Evolutionary conservation across 2,888 invertebrate genomes (phyloP).

Genomic region (Rhagonycha lutea): DNA sequence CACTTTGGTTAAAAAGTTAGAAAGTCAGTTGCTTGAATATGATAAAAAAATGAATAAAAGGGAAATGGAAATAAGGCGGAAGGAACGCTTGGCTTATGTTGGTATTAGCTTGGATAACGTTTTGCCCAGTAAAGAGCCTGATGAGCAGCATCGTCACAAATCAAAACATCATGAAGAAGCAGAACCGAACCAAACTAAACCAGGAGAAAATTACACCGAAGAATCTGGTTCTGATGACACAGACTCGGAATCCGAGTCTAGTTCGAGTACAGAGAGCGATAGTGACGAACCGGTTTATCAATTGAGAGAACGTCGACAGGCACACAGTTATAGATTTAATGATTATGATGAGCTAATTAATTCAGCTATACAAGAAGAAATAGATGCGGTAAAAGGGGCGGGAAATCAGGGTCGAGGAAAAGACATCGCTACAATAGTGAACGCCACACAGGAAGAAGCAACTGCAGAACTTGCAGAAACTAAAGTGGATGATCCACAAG

Average conservation of each 20-base stretch:
- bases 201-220: conserved; percentile 40
- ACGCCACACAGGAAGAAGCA: conserved; percentile 68
- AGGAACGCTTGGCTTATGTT: conserved; percentile 74
- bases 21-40: conserved; percentile 73
- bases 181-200: conserved; percentile 44
- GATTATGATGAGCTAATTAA: conserved; percentile 96
- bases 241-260: conserved; percentile 40
- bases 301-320: conserved; percentile 76
- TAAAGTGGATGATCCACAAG: conserved; percentile 9
- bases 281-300: conserved; percentile 82
- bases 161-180: conserved; percentile 48
- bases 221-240: conserved; percentile 36
- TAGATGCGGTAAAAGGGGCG: conserved; percentile 74
- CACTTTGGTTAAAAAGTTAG: conserved; percentile 72
- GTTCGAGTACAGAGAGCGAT: conserved; percentile 49
- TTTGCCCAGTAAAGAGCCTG: conserved; percentile 53
- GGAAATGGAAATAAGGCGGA: conserved; percentile 68
- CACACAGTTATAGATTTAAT: conserved; percentile 83
- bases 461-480: conserved; percentile 14
- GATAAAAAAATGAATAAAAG: conserved; percentile 73
- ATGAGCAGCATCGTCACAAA: conserved; percentile 35
- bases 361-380: conserved; percentile 84
- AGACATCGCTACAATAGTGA: conserved; percentile 89
- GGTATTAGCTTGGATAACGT: conserved; percentile 77
- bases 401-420: conserved; percentile 86